phyloP scores from a whole-genome alignment of 2,113 vertebrate genomes.

The Saiga tatarica region DNA sequence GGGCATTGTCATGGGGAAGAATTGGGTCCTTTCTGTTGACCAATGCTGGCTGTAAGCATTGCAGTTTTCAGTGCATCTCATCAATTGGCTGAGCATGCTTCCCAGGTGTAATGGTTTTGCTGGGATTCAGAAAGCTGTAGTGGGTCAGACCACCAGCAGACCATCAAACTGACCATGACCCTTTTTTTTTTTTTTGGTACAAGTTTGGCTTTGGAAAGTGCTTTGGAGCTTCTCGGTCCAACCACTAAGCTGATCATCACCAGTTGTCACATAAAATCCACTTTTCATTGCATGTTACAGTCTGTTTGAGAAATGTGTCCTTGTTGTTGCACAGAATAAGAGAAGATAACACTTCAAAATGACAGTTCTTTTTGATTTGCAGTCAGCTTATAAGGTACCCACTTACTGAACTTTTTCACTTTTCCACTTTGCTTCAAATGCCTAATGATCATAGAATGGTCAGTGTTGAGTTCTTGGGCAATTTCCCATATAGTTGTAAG shows the following conservation, averaged over 20 bases:
- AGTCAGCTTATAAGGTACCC: neutral
- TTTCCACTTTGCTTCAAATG: neutral
- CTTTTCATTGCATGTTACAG: neutral
- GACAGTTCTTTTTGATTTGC: neutral
- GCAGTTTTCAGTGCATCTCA: neutral
- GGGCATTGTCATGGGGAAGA: neutral
- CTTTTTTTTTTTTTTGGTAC: neutral
- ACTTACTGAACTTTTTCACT: neutral
- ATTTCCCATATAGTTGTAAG: neutral
- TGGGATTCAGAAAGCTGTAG: neutral
- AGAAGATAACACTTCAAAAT: neutral
- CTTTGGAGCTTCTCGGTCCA: neutral
- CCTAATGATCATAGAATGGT: neutral
- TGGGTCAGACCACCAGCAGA: neutral
- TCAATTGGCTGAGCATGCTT: neutral
- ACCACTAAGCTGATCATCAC: neutral
- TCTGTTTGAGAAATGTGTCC: neutral
- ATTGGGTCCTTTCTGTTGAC: neutral
- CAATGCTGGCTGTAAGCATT: neutral
- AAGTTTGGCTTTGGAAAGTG: neutral
- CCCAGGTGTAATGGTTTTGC: neutral
- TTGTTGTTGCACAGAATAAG: neutral
- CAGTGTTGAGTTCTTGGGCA: neutral
- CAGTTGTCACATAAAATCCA: neutral
- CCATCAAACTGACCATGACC: neutral